Percentiles rank a stretch among this genome's conserved stretches.
phyloP scores from a whole-genome alignment of 2,113 vertebrate species.

The Rhea americana region DNA sequence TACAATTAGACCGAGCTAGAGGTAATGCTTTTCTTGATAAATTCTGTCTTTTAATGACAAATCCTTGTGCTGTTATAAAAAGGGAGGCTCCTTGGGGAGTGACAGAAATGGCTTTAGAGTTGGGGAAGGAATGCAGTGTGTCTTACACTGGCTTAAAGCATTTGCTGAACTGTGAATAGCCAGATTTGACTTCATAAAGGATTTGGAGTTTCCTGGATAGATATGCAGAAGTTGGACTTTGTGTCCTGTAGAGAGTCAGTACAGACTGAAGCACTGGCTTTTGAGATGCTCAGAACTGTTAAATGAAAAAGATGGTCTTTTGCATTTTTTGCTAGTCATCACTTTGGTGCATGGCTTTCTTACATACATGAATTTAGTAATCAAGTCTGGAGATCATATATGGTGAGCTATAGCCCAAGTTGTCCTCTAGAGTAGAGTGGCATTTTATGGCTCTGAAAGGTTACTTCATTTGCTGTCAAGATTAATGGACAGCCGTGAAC shows the following conservation, averaged over 20 bases:
- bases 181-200: background rate
- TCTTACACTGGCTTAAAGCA: background rate
- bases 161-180: background rate
- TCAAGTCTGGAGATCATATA: background rate
- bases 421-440: too few relatives aligned
- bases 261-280: background rate
- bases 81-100: background rate
- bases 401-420: background rate
- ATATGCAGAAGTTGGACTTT: background rate
- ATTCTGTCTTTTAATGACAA: background rate
- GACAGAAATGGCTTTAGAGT: background rate
- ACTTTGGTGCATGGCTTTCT: background rate
- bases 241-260: background rate
- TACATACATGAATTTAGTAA: background rate
- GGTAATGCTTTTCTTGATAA: background rate
- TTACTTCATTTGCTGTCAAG: background rate
- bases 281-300: background rate
- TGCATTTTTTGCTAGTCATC: background rate
- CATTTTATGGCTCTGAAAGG: background rate
- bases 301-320: background rate
- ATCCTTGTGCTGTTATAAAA: background rate
- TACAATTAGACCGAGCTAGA: background rate
- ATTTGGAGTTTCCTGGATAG: background rate
- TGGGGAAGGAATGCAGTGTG: background rate
- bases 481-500: background rate